Percentiles rank a stretch among this genome's conserved stretches.
These are phyloP conservation scores for Sitodiplosis mosellana DNA, from an alignment of 1,140 invertebrate genomes.

Conservation along the genomic window DNA sequence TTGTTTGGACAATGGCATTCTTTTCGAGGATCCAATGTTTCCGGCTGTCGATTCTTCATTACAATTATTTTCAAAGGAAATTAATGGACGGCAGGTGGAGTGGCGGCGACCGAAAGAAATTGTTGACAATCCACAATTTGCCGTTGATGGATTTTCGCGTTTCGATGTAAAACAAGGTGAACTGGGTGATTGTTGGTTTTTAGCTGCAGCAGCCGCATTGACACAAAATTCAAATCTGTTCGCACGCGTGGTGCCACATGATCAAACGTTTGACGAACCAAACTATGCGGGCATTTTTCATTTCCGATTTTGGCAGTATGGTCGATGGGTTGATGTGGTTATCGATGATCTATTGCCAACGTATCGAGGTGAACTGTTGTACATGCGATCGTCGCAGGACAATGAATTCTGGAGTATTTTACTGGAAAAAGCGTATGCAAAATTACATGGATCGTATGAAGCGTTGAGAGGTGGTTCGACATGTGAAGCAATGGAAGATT, in stretches of 20 bases:
- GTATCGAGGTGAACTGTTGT: conserved; percentile 71
- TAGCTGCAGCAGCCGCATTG: conserved; percentile 89
- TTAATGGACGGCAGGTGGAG: conserved; percentile 57
- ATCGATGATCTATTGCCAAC: conserved; percentile 92
- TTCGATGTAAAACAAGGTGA: conserved; percentile 97
- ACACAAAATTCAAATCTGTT: conserved; percentile 77
- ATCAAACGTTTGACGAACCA: conserved; percentile 82
- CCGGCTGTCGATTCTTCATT: conserved; percentile 58
- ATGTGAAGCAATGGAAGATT: conserved; percentile 97
- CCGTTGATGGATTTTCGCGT: conserved; percentile 83
- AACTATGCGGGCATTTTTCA: conserved; percentile 81
- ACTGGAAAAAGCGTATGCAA: conserved; percentile 92
- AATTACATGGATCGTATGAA: conserved; percentile 92
- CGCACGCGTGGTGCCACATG: conserved; percentile 84
- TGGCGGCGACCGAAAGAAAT: conserved; percentile 86
- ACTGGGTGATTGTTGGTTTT: conserved; percentile 92
- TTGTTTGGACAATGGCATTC: conserved; percentile 43
- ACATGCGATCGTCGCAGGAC: conserved; percentile 78
- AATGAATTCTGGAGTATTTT: conserved; percentile 89
- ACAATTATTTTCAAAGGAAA: conserved; percentile 49
- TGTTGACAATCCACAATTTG: conserved; percentile 65
- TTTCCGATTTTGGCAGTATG: conserved; percentile 94
- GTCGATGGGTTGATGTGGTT: conserved; percentile 78
- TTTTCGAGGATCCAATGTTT: conserved; percentile 84
- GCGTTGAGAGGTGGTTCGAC: conserved; percentile 92